These are phyloP conservation scores for Ephydatia muelleri DNA, from an alignment of 37 sponge, comb jelly and placozoan species.

Conservation along the genomic window DNA sequence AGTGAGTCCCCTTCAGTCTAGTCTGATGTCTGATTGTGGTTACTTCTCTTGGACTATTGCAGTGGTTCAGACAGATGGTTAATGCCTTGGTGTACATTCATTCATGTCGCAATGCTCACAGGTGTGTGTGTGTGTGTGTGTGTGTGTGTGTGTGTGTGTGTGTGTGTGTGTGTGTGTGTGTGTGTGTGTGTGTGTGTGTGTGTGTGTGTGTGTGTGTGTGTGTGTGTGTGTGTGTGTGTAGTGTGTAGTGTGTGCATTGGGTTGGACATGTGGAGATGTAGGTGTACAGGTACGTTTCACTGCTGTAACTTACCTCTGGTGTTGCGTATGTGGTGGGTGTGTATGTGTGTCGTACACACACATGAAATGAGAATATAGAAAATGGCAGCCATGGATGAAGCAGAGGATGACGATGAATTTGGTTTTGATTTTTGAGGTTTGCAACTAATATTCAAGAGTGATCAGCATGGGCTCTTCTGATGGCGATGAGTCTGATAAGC, in stretches of 20 bases:
- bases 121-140: not conserved
- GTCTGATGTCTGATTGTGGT: not conserved
- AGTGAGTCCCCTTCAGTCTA: not conserved
- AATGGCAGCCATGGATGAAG: too few relatives aligned
- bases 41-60: not conserved
- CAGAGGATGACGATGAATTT: too few relatives aligned
- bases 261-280: too few relatives aligned
- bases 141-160: not conserved
- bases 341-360: not conserved
- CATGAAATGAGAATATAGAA: too few relatives aligned
- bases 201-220: slow-evolving; percentile 1
- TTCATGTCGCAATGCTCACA: not conserved
- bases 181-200: slow-evolving; percentile 1
- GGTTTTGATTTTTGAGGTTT: too few relatives aligned
- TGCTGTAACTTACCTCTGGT: too few relatives aligned
- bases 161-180: not conserved
- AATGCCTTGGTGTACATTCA: not conserved
- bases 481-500: too few relatives aligned
- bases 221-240: not conserved
- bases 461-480: too few relatives aligned
- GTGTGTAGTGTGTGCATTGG: not conserved
- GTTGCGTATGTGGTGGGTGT: not conserved
- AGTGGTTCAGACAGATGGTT: not conserved
- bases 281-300: too few relatives aligned
- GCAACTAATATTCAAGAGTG: too few relatives aligned